phyloP scores from a whole-genome alignment of 2,888 invertebrate genomes.

The Willowsia nigromaculata region DNA sequence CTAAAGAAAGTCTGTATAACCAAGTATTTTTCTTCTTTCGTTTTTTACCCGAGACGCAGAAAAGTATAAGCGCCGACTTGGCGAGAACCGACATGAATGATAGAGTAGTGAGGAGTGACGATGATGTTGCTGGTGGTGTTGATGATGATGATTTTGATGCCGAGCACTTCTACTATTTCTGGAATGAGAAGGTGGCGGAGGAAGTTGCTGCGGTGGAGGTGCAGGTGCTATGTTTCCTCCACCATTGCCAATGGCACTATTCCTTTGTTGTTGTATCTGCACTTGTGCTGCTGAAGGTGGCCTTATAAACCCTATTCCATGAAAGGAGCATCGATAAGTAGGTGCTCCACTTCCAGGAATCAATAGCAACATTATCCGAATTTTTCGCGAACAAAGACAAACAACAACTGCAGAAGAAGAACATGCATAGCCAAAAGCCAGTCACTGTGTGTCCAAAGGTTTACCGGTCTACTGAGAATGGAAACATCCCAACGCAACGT shows the following conservation, averaged over 20 bases:
- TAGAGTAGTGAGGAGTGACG: slow-evolving; percentile 34
- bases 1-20: neutral
- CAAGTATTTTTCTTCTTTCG: neutral
- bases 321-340: slow-evolving; percentile 61
- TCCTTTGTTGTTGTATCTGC: slow-evolving; percentile 29
- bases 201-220: slow-evolving; percentile 25
- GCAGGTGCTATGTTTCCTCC: slow-evolving; percentile 14
- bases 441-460: neutral
- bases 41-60: slow-evolving; percentile 55
- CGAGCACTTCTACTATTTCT: slow-evolving; percentile 16
- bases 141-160: slow-evolving; percentile 29
- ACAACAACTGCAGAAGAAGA: neutral
- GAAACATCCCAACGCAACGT: neutral
- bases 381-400: slow-evolving; percentile 28
- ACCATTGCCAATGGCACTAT: slow-evolving; percentile 29
- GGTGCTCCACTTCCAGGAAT: slow-evolving; percentile 70
- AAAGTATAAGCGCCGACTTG: slow-evolving; percentile 48
- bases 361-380: slow-evolving; percentile 64
- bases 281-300: slow-evolving; percentile 36
- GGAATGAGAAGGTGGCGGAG: slow-evolving; percentile 3
- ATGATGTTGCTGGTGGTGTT: slow-evolving; percentile 21
- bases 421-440: neutral
- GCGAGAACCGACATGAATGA: slow-evolving; percentile 62
- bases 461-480: neutral
- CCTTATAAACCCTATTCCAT: slow-evolving; percentile 63